Base-by-base conservation (phyloP, 1,140 invertebrate species). In the Lysiphlebus fabarum region DNA sequence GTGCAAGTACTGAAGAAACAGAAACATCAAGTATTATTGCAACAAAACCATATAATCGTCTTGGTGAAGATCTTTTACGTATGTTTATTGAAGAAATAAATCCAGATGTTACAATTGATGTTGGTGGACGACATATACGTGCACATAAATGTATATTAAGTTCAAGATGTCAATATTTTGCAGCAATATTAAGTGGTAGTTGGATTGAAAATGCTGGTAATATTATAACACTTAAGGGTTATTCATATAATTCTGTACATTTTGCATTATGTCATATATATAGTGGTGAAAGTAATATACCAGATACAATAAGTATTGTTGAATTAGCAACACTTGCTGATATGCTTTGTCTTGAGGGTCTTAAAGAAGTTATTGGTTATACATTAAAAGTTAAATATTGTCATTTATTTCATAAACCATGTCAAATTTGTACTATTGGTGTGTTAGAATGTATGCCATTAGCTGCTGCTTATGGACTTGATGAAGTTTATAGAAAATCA, bases 211-310 rank as follows among this genome's bases (percentile, higher is more conserved):
- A 86, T 68, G 84, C 87, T 48, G 88, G 88, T 45, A 89, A 92
- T 72, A 85, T 90, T 34, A 92, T 96, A 58, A 87, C 87, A 42
- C 74, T 94, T 55, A 88, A 92, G 77, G 90, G 91, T 82, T 94
- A 85, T 78, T 91, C 89, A 3, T 92, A 90, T 62, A 86, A 87
- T 57, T 87, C 88, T 1, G 89, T 95, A 1, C 90, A 94, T 74
- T 95, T 95, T 80, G 89, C 91, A 0, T 73, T 96, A 49, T 92
- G 92, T 65, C 93, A 95, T 74, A 92, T 96, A 50, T 96, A 96
- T 67, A 93, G 92, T 63, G 93, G 93, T 5, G 87, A 90, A 12
- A 89, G 89, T 45, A 87, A 90, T 64, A 86, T 93, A 62, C 90
- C 91, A 0, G 90, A 93, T 65, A 85, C 87, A 2, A 89, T 94